Evolutionary conservation across 2,797 vertebrate species (phyloP).

Genomic region (Liasis olivaceus): DNA sequence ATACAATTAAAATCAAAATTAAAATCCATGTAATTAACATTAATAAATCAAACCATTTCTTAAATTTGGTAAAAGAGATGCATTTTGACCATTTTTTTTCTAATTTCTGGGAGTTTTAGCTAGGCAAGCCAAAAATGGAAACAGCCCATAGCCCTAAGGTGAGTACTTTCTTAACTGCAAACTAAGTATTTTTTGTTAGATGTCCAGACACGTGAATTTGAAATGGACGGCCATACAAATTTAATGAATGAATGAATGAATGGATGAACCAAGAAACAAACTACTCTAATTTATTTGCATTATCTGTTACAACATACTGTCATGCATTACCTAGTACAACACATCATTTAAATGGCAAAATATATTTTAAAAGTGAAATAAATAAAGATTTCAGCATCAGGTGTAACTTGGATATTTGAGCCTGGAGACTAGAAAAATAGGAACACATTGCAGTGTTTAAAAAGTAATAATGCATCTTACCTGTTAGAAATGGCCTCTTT

Average conservation of each 20-base stretch:
- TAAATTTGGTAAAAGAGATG: too few relatives aligned
- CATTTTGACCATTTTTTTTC: too few relatives aligned
- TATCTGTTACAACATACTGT: too few relatives aligned
- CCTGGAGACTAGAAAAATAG: conserved; percentile 2
- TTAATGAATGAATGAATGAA: too few relatives aligned
- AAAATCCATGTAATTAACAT: too few relatives aligned
- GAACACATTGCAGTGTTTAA: not conserved
- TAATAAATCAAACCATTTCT: too few relatives aligned
- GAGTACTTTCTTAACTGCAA: not conserved
- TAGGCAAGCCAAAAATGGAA: not conserved
- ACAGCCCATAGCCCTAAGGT: not conserved
- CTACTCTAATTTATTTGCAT: not conserved
- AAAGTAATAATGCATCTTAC: conserved; percentile 5
- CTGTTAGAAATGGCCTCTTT: not conserved
- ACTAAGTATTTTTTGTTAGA: too few relatives aligned
- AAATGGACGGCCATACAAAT: too few relatives aligned
- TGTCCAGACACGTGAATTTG: too few relatives aligned
- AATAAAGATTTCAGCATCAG: not conserved
- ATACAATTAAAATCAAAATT: too few relatives aligned
- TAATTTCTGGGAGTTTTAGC: too few relatives aligned
- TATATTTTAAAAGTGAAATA: not conserved
- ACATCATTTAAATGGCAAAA: not conserved
- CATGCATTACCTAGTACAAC: not conserved
- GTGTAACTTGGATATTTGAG: not conserved
- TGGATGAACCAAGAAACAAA: not conserved